Conservation (phyloP, 37 sponge, comb jelly and placozoan genomes). For the Geodia barretti region DNA sequence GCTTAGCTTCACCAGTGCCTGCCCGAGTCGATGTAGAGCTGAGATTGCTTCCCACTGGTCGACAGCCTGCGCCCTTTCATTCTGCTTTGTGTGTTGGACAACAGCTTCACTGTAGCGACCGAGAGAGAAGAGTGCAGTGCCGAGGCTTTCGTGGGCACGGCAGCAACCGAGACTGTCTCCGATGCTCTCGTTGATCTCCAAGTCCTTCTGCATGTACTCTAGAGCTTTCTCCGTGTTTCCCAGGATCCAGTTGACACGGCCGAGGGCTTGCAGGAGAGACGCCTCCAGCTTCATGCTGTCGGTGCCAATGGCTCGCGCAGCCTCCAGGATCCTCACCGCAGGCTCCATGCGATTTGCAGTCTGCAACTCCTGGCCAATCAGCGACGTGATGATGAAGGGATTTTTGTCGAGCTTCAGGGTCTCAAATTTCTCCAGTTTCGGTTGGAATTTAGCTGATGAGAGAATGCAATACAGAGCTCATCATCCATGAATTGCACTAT, state of each 20-base stretch:
- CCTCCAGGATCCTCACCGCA: constrained; percentile 83
- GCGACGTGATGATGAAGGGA: constrained; percentile 86
- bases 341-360: constrained; percentile 31
- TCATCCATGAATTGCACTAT: not conserved
- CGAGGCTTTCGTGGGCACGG: constrained; percentile 77
- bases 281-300: constrained; percentile 90
- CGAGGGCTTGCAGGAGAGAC: constrained; percentile 88
- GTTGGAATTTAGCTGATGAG: constrained; percentile 74
- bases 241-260: constrained; percentile 87
- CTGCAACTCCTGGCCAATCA: constrained; percentile 90
- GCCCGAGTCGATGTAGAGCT: constrained; percentile 78
- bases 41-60: constrained; percentile 66
- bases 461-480: not conserved
- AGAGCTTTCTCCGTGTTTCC: constrained; percentile 71
- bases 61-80: constrained; percentile 45
- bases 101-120: constrained; percentile 72
- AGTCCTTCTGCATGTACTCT: constrained; percentile 84
- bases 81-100: constrained; percentile 70
- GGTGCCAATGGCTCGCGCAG: constrained; percentile 87
- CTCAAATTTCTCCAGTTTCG: constrained; percentile 77
- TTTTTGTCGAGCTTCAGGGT: constrained; percentile 78
- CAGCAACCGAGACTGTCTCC: constrained; percentile 75
- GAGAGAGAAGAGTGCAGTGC: constrained; percentile 62
- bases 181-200: constrained; percentile 65
- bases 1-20: constrained; percentile 57